phyloP scores from a whole-genome alignment of 2,797 vertebrate genomes.

The Protonibea diacanthus region DNA sequence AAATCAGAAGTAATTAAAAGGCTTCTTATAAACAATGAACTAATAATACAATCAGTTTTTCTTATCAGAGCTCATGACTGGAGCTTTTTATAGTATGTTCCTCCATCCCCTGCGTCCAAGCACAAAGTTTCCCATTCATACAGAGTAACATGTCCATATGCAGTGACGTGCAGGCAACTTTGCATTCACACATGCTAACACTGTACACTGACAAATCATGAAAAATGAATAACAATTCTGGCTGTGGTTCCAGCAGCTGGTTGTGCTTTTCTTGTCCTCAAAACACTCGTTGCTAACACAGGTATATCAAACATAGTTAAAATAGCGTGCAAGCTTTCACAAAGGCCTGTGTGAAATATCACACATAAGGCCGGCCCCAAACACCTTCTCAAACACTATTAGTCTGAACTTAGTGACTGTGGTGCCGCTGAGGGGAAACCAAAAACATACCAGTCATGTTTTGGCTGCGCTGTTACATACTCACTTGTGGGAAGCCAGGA shows the following conservation, averaged over 20 bases:
- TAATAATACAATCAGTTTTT: too few relatives aligned
- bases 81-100: constrained; percentile 2
- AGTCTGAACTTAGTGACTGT: constrained; percentile 25
- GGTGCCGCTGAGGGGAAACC: neutral
- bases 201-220: neutral
- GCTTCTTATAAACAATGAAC: neutral
- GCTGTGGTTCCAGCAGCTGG: constrained; percentile 3
- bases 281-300: constrained; percentile 20
- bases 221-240: neutral
- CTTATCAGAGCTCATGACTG: neutral
- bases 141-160: constrained; percentile 11
- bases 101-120: neutral
- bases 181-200: neutral
- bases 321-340: constrained; percentile 47
- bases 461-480: neutral
- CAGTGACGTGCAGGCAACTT: neutral
- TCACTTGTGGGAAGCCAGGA: constrained; percentile 21
- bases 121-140: constrained; percentile 37
- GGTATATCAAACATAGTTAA: constrained; percentile 32
- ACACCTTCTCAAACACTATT: constrained; percentile 47
- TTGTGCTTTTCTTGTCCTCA: neutral
- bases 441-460: constrained; percentile 7
- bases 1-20: neutral
- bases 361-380: constrained; percentile 49
- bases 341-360: constrained; percentile 71